phyloP scores from a whole-genome alignment of 1,140 invertebrate species.

The Bombus cullumanus region DNA sequence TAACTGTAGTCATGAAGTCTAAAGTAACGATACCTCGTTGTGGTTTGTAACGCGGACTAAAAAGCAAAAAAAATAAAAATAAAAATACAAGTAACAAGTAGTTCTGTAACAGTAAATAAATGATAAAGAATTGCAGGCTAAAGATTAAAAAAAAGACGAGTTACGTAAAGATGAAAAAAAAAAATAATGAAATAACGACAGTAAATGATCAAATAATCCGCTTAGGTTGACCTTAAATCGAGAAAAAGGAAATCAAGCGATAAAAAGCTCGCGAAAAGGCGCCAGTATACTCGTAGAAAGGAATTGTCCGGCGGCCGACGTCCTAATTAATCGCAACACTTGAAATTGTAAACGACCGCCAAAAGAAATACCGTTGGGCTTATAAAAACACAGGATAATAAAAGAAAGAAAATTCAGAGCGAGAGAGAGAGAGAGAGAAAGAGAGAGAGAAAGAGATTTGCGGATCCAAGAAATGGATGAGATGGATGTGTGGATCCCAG shows the following conservation, averaged over 20 bases:
- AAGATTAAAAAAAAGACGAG: neutral
- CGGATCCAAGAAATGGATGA: constrained; percentile 39
- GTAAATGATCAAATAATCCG: constrained; percentile 34
- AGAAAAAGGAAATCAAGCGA: neutral
- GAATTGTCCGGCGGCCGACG: constrained; percentile 48
- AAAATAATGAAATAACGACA: constrained; percentile 19
- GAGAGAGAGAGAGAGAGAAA: neutral
- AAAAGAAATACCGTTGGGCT: constrained; percentile 26
- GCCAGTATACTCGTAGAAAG: constrained; percentile 42
- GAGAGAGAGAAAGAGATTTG: neutral
- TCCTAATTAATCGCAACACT: constrained; percentile 45
- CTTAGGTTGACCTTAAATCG: constrained; percentile 41
- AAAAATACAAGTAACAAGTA: constrained; percentile 37
- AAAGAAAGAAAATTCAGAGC: neutral
- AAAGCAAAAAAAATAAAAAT: constrained; percentile 2
- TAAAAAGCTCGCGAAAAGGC: constrained; percentile 12
- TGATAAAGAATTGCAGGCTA: neutral
- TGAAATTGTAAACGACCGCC: constrained; percentile 42
- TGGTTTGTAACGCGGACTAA: constrained; percentile 58
- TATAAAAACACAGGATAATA: constrained; percentile 26
- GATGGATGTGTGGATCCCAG: constrained; percentile 35
- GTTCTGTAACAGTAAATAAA: constrained; percentile 48
- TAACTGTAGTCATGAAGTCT: constrained; percentile 75
- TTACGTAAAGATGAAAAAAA: neutral
- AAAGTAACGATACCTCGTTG: constrained; percentile 69